These are phyloP conservation scores for Sycophila texana DNA, from an alignment of 2,888 invertebrate species.

Conservation along the genomic window DNA sequence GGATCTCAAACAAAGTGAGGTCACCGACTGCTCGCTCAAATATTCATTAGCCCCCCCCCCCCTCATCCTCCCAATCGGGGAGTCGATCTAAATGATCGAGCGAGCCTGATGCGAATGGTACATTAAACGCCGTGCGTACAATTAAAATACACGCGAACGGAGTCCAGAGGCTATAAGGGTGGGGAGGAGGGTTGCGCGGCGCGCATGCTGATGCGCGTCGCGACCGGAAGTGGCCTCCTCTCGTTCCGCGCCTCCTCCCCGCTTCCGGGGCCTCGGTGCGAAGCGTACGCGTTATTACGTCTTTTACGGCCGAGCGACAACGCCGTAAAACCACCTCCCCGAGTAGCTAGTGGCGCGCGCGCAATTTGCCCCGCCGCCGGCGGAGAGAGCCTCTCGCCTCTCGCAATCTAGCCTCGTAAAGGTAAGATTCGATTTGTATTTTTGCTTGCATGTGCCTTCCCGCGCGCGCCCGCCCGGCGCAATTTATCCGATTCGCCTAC, in stretches of 20 bases:
- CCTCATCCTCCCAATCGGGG: too few relatives aligned
- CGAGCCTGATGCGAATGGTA: too few relatives aligned
- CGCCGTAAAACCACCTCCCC: neutral
- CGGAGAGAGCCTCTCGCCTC: neutral
- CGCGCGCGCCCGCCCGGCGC: neutral
- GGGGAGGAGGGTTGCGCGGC: neutral
- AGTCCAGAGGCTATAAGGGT: too few relatives aligned
- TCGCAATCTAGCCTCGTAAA: constrained; percentile 43
- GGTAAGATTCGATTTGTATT: constrained; percentile 39
- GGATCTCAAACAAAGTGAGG: too few relatives aligned
- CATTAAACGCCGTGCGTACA: too few relatives aligned
- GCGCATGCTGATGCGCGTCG: constrained; percentile 19
- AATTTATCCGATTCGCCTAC: neutral
- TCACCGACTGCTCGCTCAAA: neutral
- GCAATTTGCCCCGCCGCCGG: constrained; percentile 34
- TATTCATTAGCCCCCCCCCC: too few relatives aligned
- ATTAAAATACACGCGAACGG: too few relatives aligned
- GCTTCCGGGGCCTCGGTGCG: neutral
- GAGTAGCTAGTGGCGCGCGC: neutral
- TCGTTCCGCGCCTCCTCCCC: constrained; percentile 1
- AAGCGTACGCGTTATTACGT: constrained; percentile 15
- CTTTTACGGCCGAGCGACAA: constrained; percentile 39
- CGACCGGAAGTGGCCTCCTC: neutral
- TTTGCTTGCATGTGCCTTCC: constrained; percentile 6
- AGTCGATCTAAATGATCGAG: too few relatives aligned